phyloP scores from a whole-genome alignment of 2,113 vertebrate species.

The Ursus arctos region DNA sequence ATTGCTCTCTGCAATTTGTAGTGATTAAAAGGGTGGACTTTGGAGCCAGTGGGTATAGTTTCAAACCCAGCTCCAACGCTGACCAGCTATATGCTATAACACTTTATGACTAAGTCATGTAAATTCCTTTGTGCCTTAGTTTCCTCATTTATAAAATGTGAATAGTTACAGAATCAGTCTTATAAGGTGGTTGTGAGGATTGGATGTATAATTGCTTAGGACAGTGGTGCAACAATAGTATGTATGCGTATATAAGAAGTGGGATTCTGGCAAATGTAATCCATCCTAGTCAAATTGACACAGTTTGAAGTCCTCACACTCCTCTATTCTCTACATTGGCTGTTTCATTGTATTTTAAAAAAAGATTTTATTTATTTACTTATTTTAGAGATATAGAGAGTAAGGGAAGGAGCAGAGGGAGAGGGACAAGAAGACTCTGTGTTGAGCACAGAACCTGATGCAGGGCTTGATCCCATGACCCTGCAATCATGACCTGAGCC shows the following conservation, averaged over 20 bases:
- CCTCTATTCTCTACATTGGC: not conserved
- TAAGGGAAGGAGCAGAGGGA: not conserved
- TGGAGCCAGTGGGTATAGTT: not conserved
- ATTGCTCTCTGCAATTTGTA: not conserved
- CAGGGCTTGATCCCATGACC: not conserved
- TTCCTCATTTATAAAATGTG: not conserved
- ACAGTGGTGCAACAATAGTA: not conserved
- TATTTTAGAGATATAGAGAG: not conserved
- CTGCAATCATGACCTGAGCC: not conserved
- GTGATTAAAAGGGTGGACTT: not conserved
- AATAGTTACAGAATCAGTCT: not conserved
- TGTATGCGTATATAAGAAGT: not conserved
- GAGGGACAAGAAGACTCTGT: not conserved
- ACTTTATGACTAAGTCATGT: not conserved
- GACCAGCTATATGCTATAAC: not conserved
- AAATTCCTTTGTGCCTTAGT: not conserved
- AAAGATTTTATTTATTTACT: not conserved
- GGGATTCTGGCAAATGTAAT: not conserved
- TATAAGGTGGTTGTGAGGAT: not conserved
- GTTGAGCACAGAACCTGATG: not conserved
- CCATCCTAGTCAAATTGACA: not conserved
- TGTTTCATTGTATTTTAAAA: not conserved
- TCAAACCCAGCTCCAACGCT: not conserved
- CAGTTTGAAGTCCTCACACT: not conserved
- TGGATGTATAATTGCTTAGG: not conserved